Conservation (phyloP, 2,113 vertebrate species). For the Leptosomus discolor region DNA sequence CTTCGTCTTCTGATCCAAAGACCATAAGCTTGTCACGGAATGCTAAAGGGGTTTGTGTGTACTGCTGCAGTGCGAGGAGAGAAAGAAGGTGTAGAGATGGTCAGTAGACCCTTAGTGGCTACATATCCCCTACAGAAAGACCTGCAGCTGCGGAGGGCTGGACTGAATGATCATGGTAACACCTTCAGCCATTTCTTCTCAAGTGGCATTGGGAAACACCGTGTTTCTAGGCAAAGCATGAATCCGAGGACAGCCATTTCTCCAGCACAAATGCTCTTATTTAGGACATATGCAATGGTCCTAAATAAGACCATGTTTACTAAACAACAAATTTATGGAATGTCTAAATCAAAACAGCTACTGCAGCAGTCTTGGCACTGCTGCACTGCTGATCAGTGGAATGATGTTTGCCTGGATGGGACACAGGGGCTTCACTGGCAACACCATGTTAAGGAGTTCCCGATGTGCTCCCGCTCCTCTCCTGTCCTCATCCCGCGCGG, state of each 20-base stretch:
- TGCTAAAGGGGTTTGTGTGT: neutral
- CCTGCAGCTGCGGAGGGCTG: neutral
- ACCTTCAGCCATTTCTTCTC: neutral
- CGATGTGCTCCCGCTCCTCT: neutral
- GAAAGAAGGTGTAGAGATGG: neutral
- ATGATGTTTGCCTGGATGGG: neutral
- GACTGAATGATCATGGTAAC: neutral
- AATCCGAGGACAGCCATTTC: neutral
- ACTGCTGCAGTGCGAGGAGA: accelerated
- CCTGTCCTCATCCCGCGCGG: neutral
- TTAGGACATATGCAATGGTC: neutral
- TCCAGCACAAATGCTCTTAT: neutral
- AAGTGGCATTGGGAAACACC: neutral
- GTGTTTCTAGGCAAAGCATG: neutral
- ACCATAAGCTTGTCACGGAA: neutral
- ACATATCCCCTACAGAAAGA: neutral
- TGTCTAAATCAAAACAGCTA: neutral
- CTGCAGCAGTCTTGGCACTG: neutral
- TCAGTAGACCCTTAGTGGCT: neutral
- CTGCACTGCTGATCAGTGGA: neutral
- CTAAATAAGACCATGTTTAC: neutral
- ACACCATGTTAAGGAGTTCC: neutral
- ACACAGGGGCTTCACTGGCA: accelerated
- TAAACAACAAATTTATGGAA: neutral
- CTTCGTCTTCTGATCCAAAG: neutral